Percentiles rank a stretch among this genome's conserved stretches.
Conservation (phyloP, 2,888 invertebrate genomes). For the Hydrotaea diabolus region DNA sequence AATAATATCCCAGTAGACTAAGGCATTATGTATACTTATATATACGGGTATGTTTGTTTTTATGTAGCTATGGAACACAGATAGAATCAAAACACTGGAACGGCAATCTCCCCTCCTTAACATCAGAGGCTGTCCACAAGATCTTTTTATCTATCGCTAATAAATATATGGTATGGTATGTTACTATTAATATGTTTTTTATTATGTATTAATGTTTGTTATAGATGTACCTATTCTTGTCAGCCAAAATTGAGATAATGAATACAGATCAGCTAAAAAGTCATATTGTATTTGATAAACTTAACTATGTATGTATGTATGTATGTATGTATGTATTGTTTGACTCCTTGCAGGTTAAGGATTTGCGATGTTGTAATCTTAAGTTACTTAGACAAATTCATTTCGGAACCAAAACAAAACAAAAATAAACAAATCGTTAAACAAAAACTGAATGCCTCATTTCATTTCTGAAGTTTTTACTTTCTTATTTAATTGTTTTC, state of each 20-base stretch:
- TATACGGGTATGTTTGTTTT: neutral
- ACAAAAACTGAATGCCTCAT: neutral
- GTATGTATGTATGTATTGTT: constrained; percentile 66
- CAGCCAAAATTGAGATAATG: neutral
- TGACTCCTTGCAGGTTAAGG: constrained; percentile 79
- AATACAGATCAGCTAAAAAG: neutral
- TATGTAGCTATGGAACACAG: neutral
- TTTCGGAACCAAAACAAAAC: constrained; percentile 68
- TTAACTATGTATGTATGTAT: constrained; percentile 20
- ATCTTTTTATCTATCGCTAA: neutral
- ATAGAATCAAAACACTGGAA: neutral
- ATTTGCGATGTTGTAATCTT: constrained; percentile 73
- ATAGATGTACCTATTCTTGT: constrained; percentile 4
- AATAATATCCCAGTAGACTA: too few species aligned
- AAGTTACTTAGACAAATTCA: constrained; percentile 75
- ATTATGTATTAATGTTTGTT: constrained; percentile 4
- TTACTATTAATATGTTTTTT: too few species aligned
- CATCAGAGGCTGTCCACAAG: neutral
- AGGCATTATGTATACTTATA: too few species aligned
- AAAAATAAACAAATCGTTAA: constrained; percentile 34
- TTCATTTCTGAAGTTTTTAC: too few species aligned
- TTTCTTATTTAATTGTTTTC: too few species aligned
- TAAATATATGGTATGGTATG: neutral
- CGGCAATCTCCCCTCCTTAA: too few species aligned
- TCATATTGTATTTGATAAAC: neutral